Percentiles rank a stretch among this genome's conserved stretches.
Conservation (phyloP, 2,113 vertebrate genomes). For the Sarotherodon lohbergeri region DNA sequence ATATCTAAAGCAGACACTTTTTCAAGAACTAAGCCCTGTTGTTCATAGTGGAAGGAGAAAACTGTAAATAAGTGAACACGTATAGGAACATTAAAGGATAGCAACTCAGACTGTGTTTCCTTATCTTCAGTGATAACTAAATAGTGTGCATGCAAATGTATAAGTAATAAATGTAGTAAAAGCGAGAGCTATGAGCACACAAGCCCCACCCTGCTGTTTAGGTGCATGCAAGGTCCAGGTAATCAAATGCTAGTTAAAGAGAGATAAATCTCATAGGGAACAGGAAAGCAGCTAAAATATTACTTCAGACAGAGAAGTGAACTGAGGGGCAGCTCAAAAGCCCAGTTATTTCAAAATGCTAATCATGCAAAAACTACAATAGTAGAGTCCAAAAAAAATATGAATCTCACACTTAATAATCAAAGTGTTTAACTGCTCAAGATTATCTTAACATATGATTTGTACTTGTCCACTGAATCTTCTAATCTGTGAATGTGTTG, state of each 20-base stretch:
- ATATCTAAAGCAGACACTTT: rapidly evolving
- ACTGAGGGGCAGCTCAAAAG: not conserved
- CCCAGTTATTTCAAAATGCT: not conserved
- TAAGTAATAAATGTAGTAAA: not conserved
- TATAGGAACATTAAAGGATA: not conserved
- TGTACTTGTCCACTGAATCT: not conserved
- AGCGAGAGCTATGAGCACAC: not conserved
- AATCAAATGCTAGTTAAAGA: not conserved
- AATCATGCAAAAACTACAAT: not conserved
- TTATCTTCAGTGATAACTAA: not conserved
- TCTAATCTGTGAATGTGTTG: not conserved
- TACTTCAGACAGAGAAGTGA: not conserved
- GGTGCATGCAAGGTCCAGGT: not conserved
- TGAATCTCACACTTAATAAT: not conserved
- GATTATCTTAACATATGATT: not conserved
- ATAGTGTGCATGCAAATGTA: not conserved
- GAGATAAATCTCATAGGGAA: not conserved
- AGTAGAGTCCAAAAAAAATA: not conserved
- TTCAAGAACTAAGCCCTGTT: not conserved
- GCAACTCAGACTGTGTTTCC: not conserved
- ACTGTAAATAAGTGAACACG: not conserved
- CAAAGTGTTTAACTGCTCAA: not conserved
- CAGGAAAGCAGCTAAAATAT: not conserved
- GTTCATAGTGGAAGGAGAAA: not conserved
- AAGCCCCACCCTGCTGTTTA: not conserved